Evolutionary conservation across 2,888 invertebrate genomes (phyloP).

Genomic region (Eurytoma californica): DNA sequence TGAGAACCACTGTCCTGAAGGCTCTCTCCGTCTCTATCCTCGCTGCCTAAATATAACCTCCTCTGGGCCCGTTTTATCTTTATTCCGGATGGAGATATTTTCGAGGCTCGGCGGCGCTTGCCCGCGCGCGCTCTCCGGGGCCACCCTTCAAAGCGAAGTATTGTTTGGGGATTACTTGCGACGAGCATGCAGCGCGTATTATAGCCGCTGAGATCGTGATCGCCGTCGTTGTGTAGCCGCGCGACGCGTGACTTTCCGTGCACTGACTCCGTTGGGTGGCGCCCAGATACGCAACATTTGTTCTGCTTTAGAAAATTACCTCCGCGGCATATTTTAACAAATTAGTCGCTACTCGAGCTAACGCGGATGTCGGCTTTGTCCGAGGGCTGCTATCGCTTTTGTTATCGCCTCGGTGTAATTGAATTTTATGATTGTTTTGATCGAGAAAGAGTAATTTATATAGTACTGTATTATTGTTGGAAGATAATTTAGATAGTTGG

Average conservation of each 20-base stretch:
- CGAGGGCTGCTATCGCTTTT: not conserved
- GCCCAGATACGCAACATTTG: not conserved
- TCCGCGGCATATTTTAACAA: not conserved
- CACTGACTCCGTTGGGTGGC: not conserved
- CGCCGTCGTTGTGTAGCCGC: not conserved
- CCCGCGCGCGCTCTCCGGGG: too few relatives aligned
- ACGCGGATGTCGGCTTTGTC: not conserved
- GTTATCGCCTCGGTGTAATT: not conserved
- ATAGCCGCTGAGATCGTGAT: constrained; percentile 1
- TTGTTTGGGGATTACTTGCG: constrained; percentile 13
- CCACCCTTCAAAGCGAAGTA: constrained; percentile 36
- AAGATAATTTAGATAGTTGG: not conserved
- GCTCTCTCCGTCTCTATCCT: constrained; percentile 2
- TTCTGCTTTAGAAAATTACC: not conserved
- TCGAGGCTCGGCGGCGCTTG: not conserved
- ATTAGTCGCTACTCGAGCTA: not conserved
- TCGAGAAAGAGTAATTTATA: not conserved
- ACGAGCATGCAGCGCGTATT: not conserved
- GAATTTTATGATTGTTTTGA: not conserved
- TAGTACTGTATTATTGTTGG: not conserved
- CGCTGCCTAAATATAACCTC: constrained; percentile 48
- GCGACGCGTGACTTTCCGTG: constrained; percentile 15
- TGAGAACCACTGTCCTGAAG: constrained; percentile 44
- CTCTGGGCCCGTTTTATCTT: constrained; percentile 36
- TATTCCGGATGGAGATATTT: constrained; percentile 47